A percentile compares a stretch with the other conserved stretches of the same genome.
Conservation (phyloP, 2,797 vertebrate genomes). For the Staurois parvus region DNA sequence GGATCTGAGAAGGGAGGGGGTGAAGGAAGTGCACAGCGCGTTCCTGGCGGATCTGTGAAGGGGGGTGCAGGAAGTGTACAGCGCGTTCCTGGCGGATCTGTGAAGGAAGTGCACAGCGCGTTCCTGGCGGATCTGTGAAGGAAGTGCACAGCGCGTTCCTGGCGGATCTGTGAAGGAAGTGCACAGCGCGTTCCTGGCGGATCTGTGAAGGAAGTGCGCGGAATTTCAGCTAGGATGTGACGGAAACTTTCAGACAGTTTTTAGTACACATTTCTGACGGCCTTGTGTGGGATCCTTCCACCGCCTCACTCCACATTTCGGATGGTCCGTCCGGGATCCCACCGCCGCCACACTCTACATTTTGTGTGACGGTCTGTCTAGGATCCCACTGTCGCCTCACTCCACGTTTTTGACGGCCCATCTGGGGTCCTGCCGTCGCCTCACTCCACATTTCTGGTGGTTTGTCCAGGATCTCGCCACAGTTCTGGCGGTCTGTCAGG, state of each 20-base stretch:
- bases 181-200: slow-evolving; percentile 53
- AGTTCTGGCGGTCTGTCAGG: no score
- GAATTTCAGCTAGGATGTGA: slow-evolving; percentile 9
- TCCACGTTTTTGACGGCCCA: slow-evolving; percentile 18
- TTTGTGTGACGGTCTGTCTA: no score
- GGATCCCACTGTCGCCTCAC: slow-evolving; percentile 52
- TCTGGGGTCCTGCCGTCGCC: slow-evolving; percentile 67
- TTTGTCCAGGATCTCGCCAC: no score
- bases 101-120: background rate
- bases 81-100: slow-evolving; percentile 22
- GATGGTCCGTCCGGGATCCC: no score
- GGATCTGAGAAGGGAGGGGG: no score
- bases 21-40: background rate
- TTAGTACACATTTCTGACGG: slow-evolving; percentile 65
- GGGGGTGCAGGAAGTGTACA: no score
- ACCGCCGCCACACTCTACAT: no score
- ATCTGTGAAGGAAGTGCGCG: slow-evolving; percentile 1
- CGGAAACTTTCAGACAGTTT: slow-evolving; percentile 66
- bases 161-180: slow-evolving; percentile 28
- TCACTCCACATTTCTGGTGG: no score
- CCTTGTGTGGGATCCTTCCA: background rate
- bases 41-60: slow-evolving; percentile 23
- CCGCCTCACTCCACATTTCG: no score
- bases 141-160: slow-evolving; percentile 12
- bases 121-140: slow-evolving; percentile 23